Evolutionary conservation across 2,113 vertebrate genomes (phyloP), one percentile per base, ranked within the genome.

Genomic region (Potamarius usumacintae): DNA sequence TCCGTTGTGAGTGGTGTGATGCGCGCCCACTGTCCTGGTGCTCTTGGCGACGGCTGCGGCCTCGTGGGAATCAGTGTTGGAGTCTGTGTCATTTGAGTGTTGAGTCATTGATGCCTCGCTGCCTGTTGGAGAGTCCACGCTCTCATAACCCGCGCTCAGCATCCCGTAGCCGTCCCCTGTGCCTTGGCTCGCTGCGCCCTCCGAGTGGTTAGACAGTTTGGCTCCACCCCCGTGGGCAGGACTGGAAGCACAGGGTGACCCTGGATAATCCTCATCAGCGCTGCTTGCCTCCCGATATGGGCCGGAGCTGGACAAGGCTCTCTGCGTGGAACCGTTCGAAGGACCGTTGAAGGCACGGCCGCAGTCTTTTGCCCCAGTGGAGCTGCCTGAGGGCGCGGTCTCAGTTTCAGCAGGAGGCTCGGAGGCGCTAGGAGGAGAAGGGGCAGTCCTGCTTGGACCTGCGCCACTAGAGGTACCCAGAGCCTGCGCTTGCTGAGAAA

Each of bases 51-150:
- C 95, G 92, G 96, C 94, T 93, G 97, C 95, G 82, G 97, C 92
- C 95, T 99, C 98, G 83, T 97, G 98, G 94, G 97, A 96, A 95
- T 99, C 98, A 92, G 96, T 96, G 94, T 94, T 99, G 96, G 98
- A 99, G 98, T 99, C 98, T 94, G 98, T 99, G 94, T 99, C 98
- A 94, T 98, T 98, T 92, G 98, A 99, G 92, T 98, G 97, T 95
- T 98, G 98, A 95, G 98, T 98, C 95, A 99, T 96, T 95, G 98
- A 99, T 81, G 97, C 98, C 94, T 99, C 98, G 93, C 98, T 99
- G 94, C 98, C 98, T 90, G 97, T 99, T 81, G 98, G 98, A 94
- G 98, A 99, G 97, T 99, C 98, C 96, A 99, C 98, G 90, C 98
- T 99, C 96, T 99, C 98, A 91, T 99, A 99, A 92, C 98, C 97